These are phyloP conservation scores for Rhopalosiphum nymphaeae DNA, from an alignment of 2,888 invertebrate species.

Conservation along the genomic window DNA sequence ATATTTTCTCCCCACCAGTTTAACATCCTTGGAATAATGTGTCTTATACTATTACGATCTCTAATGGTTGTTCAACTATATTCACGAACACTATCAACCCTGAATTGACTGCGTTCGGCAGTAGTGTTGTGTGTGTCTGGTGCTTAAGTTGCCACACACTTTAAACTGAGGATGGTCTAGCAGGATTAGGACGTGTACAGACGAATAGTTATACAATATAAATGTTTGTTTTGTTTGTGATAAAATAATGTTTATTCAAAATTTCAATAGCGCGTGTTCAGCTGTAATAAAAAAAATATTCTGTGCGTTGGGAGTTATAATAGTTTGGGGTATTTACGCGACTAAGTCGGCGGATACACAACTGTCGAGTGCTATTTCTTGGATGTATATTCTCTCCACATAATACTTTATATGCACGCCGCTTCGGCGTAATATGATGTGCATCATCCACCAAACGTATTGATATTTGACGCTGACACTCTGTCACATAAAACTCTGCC, in stretches of 20 bases:
- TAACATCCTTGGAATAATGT: not conserved
- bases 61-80: not conserved
- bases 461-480: not conserved
- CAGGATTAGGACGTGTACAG: not conserved
- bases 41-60: not conserved
- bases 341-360: not conserved
- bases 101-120: not conserved
- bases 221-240: not conserved
- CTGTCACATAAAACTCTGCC: not conserved
- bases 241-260: not conserved
- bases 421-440: not conserved
- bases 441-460: not conserved
- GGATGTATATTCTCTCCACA: not conserved
- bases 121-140: not conserved
- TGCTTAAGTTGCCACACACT: not conserved
- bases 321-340: not conserved
- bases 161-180: not conserved
- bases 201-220: not conserved
- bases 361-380: not conserved
- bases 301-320: not conserved
- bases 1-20: not conserved
- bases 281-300: not conserved
- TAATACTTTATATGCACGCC: not conserved
- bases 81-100: not conserved
- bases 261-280: not conserved